Evolutionary conservation across 1,140 invertebrate genomes (phyloP).

Genomic region (Globodera ellingtonae): DNA sequence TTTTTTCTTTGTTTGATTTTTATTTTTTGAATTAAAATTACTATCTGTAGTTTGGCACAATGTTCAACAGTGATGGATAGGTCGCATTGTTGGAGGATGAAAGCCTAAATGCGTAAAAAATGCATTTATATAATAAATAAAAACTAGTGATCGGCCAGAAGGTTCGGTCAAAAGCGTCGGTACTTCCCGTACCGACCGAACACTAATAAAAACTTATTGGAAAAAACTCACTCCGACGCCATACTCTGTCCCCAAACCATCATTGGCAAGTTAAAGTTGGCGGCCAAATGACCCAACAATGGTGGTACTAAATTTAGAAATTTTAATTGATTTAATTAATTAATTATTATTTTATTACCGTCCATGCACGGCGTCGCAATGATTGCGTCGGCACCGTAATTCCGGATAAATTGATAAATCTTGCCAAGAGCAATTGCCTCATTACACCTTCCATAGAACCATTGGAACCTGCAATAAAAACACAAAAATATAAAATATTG

Average conservation of each 20-base stretch:
- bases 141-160: no score
- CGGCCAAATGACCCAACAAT: not conserved
- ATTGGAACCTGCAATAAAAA: not conserved
- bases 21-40: no score
- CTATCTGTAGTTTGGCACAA: no score
- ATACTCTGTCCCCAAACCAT: not conserved
- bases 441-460: not conserved
- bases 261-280: not conserved
- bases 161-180: no score
- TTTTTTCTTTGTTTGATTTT: no score
- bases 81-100: no score
- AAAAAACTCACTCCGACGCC: not conserved
- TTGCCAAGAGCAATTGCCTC: not conserved
- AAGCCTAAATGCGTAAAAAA: no score
- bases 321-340: not conserved
- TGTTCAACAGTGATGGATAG: no score
- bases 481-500: no score
- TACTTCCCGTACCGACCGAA: no score
- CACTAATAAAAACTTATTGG: no score
- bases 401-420: not conserved
- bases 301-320: not conserved
- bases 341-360: not conserved
- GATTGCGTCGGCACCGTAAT: not conserved
- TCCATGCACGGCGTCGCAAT: not conserved
- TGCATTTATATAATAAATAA: no score